A percentile compares a stretch with the other conserved stretches of the same genome.
Conservation (phyloP, 2,113 vertebrate genomes). For the Scomber colias region DNA sequence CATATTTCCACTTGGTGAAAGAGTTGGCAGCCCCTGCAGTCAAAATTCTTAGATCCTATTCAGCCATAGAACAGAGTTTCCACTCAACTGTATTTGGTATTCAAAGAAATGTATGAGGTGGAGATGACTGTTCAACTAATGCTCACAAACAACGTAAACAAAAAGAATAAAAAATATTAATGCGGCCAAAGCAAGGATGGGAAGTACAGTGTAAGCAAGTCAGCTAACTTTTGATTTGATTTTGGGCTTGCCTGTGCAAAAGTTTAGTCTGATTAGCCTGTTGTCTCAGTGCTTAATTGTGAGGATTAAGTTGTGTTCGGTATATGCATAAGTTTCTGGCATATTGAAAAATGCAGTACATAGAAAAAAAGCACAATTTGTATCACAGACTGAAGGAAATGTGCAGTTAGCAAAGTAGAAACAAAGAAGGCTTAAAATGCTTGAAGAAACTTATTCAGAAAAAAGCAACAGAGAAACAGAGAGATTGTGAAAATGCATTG, state of each 20-base stretch:
- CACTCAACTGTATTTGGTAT: slow-evolving; percentile 64
- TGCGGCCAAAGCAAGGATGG: slow-evolving; percentile 69
- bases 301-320: slow-evolving; percentile 63
- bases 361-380: slow-evolving; percentile 44
- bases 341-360: slow-evolving; percentile 38
- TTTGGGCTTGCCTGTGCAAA: slow-evolving; percentile 57
- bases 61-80: slow-evolving; percentile 62
- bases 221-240: slow-evolving; percentile 69
- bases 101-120: slow-evolving; percentile 66
- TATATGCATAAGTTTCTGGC: slow-evolving; percentile 56
- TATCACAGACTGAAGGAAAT: slow-evolving; percentile 50
- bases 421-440: slow-evolving; percentile 68
- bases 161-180: slow-evolving; percentile 77
- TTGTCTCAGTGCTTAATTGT: slow-evolving; percentile 70
- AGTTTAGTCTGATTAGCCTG: slow-evolving; percentile 55
- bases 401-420: slow-evolving; percentile 65
- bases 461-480: slow-evolving; percentile 23
- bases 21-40: slow-evolving; percentile 64
- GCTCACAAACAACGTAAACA: slow-evolving; percentile 75
- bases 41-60: slow-evolving; percentile 64
- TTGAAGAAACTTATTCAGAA: slow-evolving; percentile 46
- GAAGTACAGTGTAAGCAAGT: slow-evolving; percentile 75
- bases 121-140: slow-evolving; percentile 66
- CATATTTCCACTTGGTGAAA: slow-evolving; percentile 57
- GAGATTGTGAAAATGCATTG: slow-evolving; percentile 75